Evolutionary conservation across 1,140 invertebrate species (phyloP), one percentile per base, ranked within the genome.

Genomic region (Dinothrombium tinctorium): DNA sequence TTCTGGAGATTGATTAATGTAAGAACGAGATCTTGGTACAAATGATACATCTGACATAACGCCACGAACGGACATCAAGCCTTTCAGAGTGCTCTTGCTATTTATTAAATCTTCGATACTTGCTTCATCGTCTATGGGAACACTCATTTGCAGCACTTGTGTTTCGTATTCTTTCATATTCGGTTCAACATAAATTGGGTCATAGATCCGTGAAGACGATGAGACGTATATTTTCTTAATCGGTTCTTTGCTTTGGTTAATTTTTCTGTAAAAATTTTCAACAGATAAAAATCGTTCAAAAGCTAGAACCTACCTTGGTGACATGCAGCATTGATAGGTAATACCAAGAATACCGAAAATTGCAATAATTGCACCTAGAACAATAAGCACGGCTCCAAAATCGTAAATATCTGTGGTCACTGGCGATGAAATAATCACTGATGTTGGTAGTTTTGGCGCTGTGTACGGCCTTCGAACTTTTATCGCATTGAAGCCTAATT

Each of bases 251-350:
- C n/a, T 37, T 15, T 25, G 28, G 15, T 25, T 28, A 32, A 41
- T 22, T 15, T 22, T 11, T 14, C n/a, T 23, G 28, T n/a, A n/a
- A n/a, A n/a, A 40, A 19, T 20, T 22, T 12, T n/a, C n/a, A 17
- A 8, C 5, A 24, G 11, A 40, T 29, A 36, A 23, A 21, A 14
- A 43, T 14, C 20, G 25, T 21, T 9, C 9, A 21, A 33, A 20
- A 19, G 24, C 35, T 31, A n/a, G n/a, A n/a, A n/a, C n/a, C n/a
- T n/a, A n/a, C n/a, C n/a, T n/a, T n/a, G n/a, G n/a, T n/a, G n/a
- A n/a, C n/a, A n/a, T n/a, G n/a, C 83, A 71, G 53, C 83, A 84
- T 23, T 89, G 82, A 53, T 87, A 84, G 22, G 84, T 71, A 26
- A 86, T 86, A 11, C 78, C 81, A 39, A 76, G 72, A 12, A 76